Percentiles rank a stretch among this genome's conserved stretches.
Conservation (phyloP, 2,113 vertebrate species). For the Ifrita kowaldi region DNA sequence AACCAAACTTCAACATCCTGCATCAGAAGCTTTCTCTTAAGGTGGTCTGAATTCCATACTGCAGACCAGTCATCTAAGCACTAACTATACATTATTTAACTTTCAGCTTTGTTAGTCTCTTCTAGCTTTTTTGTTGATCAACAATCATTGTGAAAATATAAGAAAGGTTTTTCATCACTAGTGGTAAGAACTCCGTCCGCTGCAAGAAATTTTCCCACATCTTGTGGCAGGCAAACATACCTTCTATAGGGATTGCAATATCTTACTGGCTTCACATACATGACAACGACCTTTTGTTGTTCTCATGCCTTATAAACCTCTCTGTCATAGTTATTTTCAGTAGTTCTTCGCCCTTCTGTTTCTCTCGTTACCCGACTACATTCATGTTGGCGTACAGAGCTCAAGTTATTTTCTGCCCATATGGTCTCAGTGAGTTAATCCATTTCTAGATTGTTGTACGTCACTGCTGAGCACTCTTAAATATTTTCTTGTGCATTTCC, state of each 20-base stretch:
- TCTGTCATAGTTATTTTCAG: conserved; percentile 9
- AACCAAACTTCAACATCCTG: background rate
- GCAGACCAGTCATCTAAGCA: background rate
- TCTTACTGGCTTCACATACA: background rate
- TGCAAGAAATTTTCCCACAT: background rate
- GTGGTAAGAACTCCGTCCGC: rapidly evolving
- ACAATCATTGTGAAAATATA: background rate
- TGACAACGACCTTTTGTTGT: background rate
- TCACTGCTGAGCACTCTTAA: conserved; percentile 36
- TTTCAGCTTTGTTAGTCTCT: background rate
- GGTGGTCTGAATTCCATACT: background rate
- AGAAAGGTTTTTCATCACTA: background rate
- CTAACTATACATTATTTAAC: background rate
- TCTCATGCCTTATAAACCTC: background rate
- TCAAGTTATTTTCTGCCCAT: conserved; percentile 30
- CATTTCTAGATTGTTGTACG: conserved; percentile 38
- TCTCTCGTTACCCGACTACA: background rate
- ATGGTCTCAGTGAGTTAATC: conserved; percentile 41
- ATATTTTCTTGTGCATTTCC: conserved; percentile 45
- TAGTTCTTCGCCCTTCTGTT: conserved; percentile 14
- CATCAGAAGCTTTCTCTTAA: background rate
- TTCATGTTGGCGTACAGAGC: background rate
- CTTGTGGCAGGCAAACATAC: background rate
- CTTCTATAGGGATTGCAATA: background rate
- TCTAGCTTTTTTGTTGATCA: background rate